Evolutionary conservation across 2,888 invertebrate species (phyloP).

Genomic region (Quadroppia sp.): DNA sequence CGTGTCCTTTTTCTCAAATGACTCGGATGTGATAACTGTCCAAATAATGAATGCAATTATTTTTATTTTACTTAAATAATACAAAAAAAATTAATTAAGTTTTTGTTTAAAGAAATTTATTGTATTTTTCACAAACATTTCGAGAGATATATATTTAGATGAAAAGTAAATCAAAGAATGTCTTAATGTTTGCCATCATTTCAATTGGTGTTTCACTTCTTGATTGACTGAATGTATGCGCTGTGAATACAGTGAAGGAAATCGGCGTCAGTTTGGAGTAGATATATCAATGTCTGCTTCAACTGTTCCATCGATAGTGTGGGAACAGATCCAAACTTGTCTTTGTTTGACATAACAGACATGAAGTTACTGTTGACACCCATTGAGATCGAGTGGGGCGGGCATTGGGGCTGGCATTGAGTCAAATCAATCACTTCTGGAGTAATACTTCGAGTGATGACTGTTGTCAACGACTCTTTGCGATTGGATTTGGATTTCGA

Average conservation of each 20-base stretch:
- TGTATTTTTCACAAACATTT: too few relatives aligned
- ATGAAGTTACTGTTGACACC: background rate
- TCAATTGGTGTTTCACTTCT: conserved; percentile 30
- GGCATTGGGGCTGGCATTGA: background rate
- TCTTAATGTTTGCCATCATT: too few relatives aligned
- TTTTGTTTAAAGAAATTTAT: too few relatives aligned
- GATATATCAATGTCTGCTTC: conserved; percentile 41
- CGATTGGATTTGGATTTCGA: conserved; percentile 24
- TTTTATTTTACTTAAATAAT: too few relatives aligned
- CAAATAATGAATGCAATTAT: too few relatives aligned
- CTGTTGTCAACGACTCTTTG: background rate
- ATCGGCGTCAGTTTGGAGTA: conserved; percentile 42
- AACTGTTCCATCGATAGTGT: conserved; percentile 41
- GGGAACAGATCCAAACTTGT: background rate
- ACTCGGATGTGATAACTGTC: too few relatives aligned
- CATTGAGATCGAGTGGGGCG: background rate
- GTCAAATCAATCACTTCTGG: too few relatives aligned
- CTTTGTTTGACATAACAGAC: background rate
- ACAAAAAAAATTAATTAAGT: too few relatives aligned
- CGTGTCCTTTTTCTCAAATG: too few relatives aligned
- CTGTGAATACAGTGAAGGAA: conserved; percentile 40
- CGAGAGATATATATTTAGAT: too few relatives aligned
- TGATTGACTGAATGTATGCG: conserved; percentile 30
- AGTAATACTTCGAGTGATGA: too few relatives aligned
- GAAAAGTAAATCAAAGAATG: background rate